These are phyloP conservation scores for Rhynchotus rufescens DNA, from an alignment of 2,797 vertebrate genomes.

Conservation along the genomic window DNA sequence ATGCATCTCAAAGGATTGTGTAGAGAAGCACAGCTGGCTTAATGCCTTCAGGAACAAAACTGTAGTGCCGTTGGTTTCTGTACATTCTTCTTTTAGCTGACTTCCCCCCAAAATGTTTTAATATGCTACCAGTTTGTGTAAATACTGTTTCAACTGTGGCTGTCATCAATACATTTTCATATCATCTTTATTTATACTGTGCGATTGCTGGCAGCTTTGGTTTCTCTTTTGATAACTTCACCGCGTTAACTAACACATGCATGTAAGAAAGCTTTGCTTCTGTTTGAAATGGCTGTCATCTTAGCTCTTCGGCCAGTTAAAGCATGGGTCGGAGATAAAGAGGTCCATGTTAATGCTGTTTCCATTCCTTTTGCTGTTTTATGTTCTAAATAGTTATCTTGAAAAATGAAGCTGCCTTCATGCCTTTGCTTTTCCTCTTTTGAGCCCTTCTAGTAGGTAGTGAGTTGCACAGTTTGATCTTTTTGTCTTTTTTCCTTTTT, in stretches of 20 bases:
- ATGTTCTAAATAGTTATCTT: not conserved
- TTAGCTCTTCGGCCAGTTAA: not conserved
- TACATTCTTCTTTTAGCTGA: conserved; percentile 57
- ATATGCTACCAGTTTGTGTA: conserved; percentile 62
- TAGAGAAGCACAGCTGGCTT: conserved; percentile 76
- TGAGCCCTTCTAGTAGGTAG: not conserved
- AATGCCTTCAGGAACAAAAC: conserved; percentile 69
- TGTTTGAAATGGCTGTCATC: not conserved
- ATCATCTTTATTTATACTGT: conserved; percentile 75
- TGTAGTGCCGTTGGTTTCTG: conserved; percentile 40
- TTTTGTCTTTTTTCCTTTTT: not conserved
- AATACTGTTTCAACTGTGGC: conserved; percentile 70
- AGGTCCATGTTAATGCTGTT: not conserved
- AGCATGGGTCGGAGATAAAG: not conserved
- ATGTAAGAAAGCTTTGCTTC: not conserved
- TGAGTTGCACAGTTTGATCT: not conserved
- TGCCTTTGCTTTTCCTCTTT: not conserved
- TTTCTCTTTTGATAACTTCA: conserved; percentile 56
- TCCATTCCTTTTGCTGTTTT: not conserved
- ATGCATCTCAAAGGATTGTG: conserved; percentile 70
- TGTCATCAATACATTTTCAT: conserved; percentile 74
- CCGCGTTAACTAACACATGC: conserved; percentile 63
- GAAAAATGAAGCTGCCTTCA: not conserved
- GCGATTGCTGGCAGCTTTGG: conserved; percentile 56
- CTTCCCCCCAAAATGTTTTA: conserved; percentile 41